Percentiles rank a stretch among this genome's conserved stretches.
phyloP scores from a whole-genome alignment of 2,797 vertebrate species.

The Characodon lateralis region DNA sequence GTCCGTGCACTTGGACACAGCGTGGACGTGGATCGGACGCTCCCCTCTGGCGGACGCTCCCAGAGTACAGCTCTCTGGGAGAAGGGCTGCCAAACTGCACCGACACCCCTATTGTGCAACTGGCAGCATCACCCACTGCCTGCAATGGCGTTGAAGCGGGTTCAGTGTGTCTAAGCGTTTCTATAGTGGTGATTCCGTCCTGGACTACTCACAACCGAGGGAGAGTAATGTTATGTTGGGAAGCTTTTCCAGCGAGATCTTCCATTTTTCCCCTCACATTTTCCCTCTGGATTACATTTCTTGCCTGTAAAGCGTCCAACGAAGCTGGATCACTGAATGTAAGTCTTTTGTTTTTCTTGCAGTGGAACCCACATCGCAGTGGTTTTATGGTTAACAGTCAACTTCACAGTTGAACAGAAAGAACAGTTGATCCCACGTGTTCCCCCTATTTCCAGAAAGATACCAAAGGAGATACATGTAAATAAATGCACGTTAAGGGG shows the following conservation, averaged over 20 bases:
- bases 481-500: constrained; percentile 27
- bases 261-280: constrained; percentile 23
- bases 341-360: constrained; percentile 83
- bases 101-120: constrained; percentile 68
- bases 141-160: constrained; percentile 81
- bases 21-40: constrained; percentile 18
- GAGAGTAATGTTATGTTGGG: constrained; percentile 47
- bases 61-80: constrained; percentile 25
- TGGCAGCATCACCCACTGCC: constrained; percentile 75
- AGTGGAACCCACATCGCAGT: constrained; percentile 57
- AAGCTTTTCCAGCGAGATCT: constrained; percentile 37
- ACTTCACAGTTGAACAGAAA: constrained; percentile 36
- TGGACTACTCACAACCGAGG: constrained; percentile 47
- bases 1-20: background rate
- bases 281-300: constrained; percentile 53
- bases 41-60: background rate
- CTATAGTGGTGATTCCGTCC: constrained; percentile 58
- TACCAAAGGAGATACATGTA: background rate
- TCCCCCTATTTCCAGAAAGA: background rate
- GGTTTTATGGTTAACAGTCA: constrained; percentile 43
- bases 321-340: constrained; percentile 72
- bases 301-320: constrained; percentile 40
- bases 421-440: background rate
- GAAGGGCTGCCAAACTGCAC: constrained; percentile 38
- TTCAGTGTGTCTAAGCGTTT: constrained; percentile 68